Evolutionary conservation across 2,888 invertebrate genomes (phyloP).

Genomic region (Dendrolimus pini): DNA sequence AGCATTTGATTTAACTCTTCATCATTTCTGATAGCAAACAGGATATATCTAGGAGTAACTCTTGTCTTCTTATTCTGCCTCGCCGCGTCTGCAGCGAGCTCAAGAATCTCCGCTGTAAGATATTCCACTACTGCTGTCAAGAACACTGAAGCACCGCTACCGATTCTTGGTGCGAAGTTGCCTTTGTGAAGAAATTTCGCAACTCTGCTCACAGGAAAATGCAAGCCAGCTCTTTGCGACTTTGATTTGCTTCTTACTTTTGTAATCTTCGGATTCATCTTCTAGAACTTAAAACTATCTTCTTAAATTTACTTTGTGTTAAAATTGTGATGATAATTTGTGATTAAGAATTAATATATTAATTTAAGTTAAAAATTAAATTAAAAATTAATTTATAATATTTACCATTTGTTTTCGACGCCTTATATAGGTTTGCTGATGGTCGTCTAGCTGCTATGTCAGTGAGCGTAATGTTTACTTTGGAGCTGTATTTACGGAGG

Average conservation of each 20-base stretch:
- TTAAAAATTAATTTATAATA: no score
- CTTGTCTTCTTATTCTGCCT: constrained; percentile 81
- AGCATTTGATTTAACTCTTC: constrained; percentile 47
- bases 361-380: no score
- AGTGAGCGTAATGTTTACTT: no score
- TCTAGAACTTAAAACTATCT: no score
- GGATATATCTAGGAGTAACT: constrained; percentile 38
- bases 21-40: constrained; percentile 48
- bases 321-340: no score
- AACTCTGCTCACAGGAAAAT: constrained; percentile 75
- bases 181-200: constrained; percentile 77
- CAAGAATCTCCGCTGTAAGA: constrained; percentile 81
- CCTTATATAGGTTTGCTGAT: no score
- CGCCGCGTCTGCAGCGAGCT: constrained; percentile 79
- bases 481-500: no score
- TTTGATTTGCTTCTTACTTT: constrained; percentile 31
- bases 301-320: no score
- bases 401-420: no score
- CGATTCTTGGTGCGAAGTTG: constrained; percentile 77
- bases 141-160: constrained; percentile 71
- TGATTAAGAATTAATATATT: no score
- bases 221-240: constrained; percentile 68
- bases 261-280: no score
- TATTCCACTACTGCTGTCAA: constrained; percentile 79
- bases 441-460: no score